These are phyloP conservation scores for Tetramorium parvispinum DNA, from an alignment of 1,140 invertebrate genomes.

Conservation along the genomic window DNA sequence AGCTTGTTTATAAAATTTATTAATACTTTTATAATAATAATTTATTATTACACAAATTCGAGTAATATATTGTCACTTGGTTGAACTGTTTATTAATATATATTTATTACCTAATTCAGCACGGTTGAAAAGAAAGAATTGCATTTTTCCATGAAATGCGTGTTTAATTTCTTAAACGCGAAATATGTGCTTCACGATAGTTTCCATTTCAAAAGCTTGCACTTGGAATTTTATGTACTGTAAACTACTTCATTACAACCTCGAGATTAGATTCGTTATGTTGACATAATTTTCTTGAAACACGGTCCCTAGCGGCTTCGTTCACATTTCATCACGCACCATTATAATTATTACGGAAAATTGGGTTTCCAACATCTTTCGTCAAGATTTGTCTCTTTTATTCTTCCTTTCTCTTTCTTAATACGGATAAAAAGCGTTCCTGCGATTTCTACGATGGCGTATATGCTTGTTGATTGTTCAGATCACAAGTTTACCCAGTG, in stretches of 20 bases:
- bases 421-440: not conserved
- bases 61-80: not conserved
- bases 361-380: not conserved
- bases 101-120: not conserved
- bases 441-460: not conserved
- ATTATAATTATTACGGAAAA: slow-evolving; percentile 22
- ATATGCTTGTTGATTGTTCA: slow-evolving; percentile 57
- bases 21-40: not conserved
- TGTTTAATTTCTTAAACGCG: slow-evolving; percentile 24
- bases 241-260: slow-evolving; percentile 29
- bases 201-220: slow-evolving; percentile 11
- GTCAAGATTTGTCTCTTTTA: not conserved
- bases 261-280: slow-evolving; percentile 11
- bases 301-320: not conserved
- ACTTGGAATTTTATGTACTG: not conserved
- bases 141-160: not conserved
- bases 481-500: slow-evolving; percentile 51
- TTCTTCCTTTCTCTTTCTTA: not conserved
- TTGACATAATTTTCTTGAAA: slow-evolving; percentile 39
- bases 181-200: not conserved
- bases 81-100: not conserved
- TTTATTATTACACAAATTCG: not conserved
- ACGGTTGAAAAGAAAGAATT: not conserved
- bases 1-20: not conserved
- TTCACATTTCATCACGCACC: not conserved